These are phyloP conservation scores for Tillus elongatus DNA, from an alignment of 2,888 invertebrate genomes.

Conservation along the genomic window DNA sequence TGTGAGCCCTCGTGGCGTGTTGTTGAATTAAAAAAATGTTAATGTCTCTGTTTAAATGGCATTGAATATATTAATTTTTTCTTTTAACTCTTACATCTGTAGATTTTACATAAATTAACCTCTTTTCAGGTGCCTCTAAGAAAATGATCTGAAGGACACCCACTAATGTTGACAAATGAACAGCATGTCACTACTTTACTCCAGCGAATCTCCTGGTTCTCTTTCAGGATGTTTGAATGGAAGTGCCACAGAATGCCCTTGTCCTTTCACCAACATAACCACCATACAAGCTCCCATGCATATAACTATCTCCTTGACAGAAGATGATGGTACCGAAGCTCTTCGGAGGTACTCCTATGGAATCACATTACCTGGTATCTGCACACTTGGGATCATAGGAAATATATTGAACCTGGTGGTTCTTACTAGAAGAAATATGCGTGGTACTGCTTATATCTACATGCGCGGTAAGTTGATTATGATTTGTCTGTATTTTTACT, in stretches of 20 bases:
- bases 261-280: constrained; percentile 32
- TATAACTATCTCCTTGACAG: constrained; percentile 32
- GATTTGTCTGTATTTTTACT: no score
- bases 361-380: constrained; percentile 58
- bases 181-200: constrained; percentile 40
- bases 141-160: no score
- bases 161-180: no score
- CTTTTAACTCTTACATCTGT: no score
- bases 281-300: constrained; percentile 29
- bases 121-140: no score
- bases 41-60: no score
- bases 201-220: constrained; percentile 36
- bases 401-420: constrained; percentile 71
- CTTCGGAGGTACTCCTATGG: constrained; percentile 56
- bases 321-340: constrained; percentile 52
- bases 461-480: constrained; percentile 58
- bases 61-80: no score
- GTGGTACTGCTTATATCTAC: constrained; percentile 72
- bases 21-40: no score
- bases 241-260: constrained; percentile 32
- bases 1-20: no score
- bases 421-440: constrained; percentile 65
- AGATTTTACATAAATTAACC: no score
- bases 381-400: constrained; percentile 64
- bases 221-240: constrained; percentile 33